Conservation (phyloP, 1,140 invertebrate genomes). For the Batillaria attramentaria region DNA sequence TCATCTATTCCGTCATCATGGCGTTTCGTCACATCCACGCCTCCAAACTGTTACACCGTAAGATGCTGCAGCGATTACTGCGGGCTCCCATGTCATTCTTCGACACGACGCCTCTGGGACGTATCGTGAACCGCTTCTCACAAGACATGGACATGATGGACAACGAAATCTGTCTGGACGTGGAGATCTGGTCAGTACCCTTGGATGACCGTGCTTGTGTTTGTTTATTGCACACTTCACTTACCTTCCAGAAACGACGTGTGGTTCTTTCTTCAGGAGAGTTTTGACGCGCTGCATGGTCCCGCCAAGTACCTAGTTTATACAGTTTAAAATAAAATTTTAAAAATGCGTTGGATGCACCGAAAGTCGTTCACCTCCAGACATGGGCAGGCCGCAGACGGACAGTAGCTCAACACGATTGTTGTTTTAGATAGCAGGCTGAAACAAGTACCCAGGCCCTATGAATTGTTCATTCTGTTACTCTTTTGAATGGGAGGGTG, state of each 20-base stretch:
- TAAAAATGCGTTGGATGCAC: too few species aligned
- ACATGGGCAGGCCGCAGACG: neutral
- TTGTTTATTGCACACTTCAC: neutral
- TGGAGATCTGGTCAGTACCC: constrained; percentile 11
- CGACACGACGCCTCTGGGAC: constrained; percentile 78
- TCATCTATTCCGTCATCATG: constrained; percentile 28
- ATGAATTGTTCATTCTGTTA: too few species aligned
- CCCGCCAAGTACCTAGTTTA: too few species aligned
- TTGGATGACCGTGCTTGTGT: neutral
- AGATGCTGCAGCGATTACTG: constrained; percentile 78
- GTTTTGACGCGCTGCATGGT: neutral
- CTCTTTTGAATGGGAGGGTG: too few species aligned
- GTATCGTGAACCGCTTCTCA: constrained; percentile 78
- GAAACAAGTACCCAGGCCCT: too few species aligned
- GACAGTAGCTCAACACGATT: too few species aligned
- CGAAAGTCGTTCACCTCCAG: neutral
- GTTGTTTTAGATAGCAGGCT: too few species aligned
- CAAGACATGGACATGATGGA: constrained; percentile 74
- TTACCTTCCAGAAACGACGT: neutral
- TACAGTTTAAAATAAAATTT: too few species aligned
- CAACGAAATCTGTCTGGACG: constrained; percentile 54
- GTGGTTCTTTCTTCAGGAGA: neutral
- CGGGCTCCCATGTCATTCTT: constrained; percentile 76
- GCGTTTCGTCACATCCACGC: constrained; percentile 69
- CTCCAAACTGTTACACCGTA: constrained; percentile 51